Conservation (phyloP, 30 jellyfish, hydroid and myxozoan genomes). For the Cassiopea xamachana region DNA sequence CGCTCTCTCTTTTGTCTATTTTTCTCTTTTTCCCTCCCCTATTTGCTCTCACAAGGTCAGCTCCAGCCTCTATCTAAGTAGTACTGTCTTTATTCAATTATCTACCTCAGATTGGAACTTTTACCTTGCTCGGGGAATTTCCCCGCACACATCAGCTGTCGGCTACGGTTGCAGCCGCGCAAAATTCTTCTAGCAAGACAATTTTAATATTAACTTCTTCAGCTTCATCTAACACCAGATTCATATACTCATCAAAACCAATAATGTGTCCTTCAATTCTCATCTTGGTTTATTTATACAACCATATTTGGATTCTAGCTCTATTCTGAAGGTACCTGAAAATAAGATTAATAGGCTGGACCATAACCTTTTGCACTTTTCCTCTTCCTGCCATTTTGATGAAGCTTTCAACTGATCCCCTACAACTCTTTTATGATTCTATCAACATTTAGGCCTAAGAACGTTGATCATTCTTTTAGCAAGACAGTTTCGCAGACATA, state of each 20-base stretch:
- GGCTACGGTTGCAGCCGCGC: no score
- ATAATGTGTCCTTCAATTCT: constrained; percentile 71
- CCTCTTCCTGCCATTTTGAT: constrained; percentile 57
- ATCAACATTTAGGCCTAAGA: neutral
- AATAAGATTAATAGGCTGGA: constrained; percentile 40
- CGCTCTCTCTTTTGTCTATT: neutral
- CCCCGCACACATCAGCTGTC: no score
- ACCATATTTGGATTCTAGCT: constrained; percentile 97
- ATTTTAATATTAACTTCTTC: no score
- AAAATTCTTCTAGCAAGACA: no score
- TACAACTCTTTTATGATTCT: neutral
- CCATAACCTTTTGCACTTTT: constrained; percentile 82
- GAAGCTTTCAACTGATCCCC: neutral
- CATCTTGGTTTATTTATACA: constrained; percentile 82
- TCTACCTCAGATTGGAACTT: no score
- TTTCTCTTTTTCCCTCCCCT: neutral
- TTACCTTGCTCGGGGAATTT: no score
- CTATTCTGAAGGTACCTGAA: constrained; percentile 55
- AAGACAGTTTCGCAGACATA: constrained; percentile 1
- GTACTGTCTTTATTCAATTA: no score
- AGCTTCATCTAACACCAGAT: no score
- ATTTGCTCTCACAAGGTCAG: no score
- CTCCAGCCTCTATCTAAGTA: no score
- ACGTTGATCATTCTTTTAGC: constrained; percentile 25
- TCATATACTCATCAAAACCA: no score